phyloP scores from a whole-genome alignment of 37 sponge, comb jelly and placozoan species.

The Aphrocallistes beatrix region DNA sequence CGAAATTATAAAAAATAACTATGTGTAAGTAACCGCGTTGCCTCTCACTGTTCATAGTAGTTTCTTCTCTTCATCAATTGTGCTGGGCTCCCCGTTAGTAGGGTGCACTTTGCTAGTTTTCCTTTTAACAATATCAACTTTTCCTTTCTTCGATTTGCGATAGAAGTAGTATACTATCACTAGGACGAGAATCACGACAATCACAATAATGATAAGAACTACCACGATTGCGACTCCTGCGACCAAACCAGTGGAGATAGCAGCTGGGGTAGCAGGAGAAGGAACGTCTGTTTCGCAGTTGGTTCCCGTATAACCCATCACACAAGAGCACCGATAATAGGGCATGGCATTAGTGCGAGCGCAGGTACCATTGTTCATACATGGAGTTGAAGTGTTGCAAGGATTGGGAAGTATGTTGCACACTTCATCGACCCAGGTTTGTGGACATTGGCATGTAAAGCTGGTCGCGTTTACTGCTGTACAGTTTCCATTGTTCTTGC shows the following conservation, averaged over 20 bases:
- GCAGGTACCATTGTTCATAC: no score
- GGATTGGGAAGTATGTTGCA: no score
- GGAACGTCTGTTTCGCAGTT: not conserved
- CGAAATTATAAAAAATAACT: not conserved
- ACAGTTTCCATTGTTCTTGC: not conserved
- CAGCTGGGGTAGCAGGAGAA: not conserved
- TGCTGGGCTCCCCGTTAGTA: not conserved
- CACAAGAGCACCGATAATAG: not conserved
- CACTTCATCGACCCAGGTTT: no score
- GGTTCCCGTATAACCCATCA: not conserved
- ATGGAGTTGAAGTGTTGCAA: no score
- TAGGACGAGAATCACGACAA: not conserved
- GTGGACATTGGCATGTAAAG: no score
- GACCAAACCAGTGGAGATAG: not conserved
- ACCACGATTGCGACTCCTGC: not conserved
- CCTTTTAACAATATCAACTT: not conserved
- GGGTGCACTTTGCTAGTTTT: not conserved
- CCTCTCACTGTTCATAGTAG: not conserved
- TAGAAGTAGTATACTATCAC: not conserved
- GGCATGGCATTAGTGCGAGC: no score
- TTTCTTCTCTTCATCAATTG: conserved; percentile 5
- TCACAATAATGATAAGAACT: not conserved
- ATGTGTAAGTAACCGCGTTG: not conserved
- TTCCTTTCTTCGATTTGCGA: not conserved
- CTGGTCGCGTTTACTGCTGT: not conserved